These are phyloP conservation scores for Parambassis ranga DNA, from an alignment of 2,797 vertebrate species.

Conservation along the genomic window DNA sequence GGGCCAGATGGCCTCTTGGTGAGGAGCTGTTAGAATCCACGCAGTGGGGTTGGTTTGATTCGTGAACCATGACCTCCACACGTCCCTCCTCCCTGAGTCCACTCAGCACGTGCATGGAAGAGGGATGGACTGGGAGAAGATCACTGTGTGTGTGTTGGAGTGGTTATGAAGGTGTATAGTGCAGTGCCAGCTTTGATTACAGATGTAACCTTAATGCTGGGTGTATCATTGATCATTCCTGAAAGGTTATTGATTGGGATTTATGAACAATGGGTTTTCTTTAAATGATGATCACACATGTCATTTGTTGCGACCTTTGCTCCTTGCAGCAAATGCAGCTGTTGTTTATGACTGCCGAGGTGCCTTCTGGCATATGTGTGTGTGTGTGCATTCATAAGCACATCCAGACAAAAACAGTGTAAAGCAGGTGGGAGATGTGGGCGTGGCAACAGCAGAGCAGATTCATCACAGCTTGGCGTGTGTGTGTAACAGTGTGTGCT, in stretches of 20 bases:
- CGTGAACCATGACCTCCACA: slow-evolving; percentile 61
- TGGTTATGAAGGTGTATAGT: slow-evolving; percentile 25
- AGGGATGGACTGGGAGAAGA: slow-evolving; percentile 39
- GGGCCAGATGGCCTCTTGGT: slow-evolving; percentile 74
- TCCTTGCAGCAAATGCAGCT: not conserved
- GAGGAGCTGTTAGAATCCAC: slow-evolving; percentile 45
- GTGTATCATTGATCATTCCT: too few species aligned
- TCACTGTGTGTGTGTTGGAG: slow-evolving; percentile 14
- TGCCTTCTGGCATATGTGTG: slow-evolving; percentile 1
- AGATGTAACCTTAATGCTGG: not conserved
- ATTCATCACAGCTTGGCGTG: slow-evolving; percentile 68
- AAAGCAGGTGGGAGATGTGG: slow-evolving; percentile 64
- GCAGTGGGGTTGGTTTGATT: slow-evolving; percentile 54
- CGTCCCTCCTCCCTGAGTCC: slow-evolving; percentile 47
- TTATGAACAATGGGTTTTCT: not conserved
- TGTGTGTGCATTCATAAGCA: slow-evolving; percentile 10
- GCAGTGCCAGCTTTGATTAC: slow-evolving; percentile 16
- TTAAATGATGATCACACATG: not conserved
- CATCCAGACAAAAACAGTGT: slow-evolving; percentile 32
- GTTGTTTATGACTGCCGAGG: not conserved
- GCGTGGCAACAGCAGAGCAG: slow-evolving; percentile 49
- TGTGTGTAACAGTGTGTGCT: slow-evolving; percentile 49
- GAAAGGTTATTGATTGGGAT: too few species aligned
- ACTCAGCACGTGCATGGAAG: slow-evolving; percentile 15
- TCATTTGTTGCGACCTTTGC: not conserved